These are phyloP conservation scores for Sisyra nigra DNA, from an alignment of 2,888 invertebrate genomes.

Conservation along the genomic window DNA sequence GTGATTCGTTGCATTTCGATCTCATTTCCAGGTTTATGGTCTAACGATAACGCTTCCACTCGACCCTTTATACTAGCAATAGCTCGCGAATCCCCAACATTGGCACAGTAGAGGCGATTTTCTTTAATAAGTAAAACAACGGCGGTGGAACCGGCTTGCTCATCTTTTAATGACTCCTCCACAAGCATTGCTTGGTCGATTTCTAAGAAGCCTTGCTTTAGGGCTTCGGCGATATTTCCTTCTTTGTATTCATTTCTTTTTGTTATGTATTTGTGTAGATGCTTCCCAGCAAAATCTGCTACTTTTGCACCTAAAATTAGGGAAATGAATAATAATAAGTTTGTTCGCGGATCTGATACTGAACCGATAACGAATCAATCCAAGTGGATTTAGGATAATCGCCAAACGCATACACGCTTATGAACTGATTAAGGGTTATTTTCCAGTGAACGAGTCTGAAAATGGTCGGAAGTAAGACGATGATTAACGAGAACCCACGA, in stretches of 20 bases:
- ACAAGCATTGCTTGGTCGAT: slow-evolving; percentile 85
- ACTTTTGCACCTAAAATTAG: slow-evolving; percentile 61
- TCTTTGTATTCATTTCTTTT: slow-evolving; percentile 67
- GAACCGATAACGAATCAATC: too few species aligned
- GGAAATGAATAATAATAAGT: slow-evolving; percentile 11
- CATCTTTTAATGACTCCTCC: slow-evolving; percentile 76
- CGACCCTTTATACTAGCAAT: slow-evolving; percentile 75
- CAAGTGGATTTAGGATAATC: too few species aligned
- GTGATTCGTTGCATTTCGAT: slow-evolving; percentile 75
- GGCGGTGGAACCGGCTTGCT: slow-evolving; percentile 91
- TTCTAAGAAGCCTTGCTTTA: slow-evolving; percentile 78
- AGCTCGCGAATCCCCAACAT: slow-evolving; percentile 94
- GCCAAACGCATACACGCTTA: too few species aligned
- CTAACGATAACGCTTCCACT: slow-evolving; percentile 63
- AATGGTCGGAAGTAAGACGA: too few species aligned
- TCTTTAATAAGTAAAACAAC: slow-evolving; percentile 74
- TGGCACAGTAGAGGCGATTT: slow-evolving; percentile 79
- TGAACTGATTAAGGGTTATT: too few species aligned
- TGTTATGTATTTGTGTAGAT: slow-evolving; percentile 84
- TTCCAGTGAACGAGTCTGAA: too few species aligned
- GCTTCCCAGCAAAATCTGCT: slow-evolving; percentile 88
- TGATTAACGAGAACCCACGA: too few species aligned
- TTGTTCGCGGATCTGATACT: too few species aligned
- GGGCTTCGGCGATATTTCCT: slow-evolving; percentile 69
- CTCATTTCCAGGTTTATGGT: slow-evolving; percentile 92